phyloP scores from a whole-genome alignment of 2,113 vertebrate genomes.

The Cheilinus undulatus region DNA sequence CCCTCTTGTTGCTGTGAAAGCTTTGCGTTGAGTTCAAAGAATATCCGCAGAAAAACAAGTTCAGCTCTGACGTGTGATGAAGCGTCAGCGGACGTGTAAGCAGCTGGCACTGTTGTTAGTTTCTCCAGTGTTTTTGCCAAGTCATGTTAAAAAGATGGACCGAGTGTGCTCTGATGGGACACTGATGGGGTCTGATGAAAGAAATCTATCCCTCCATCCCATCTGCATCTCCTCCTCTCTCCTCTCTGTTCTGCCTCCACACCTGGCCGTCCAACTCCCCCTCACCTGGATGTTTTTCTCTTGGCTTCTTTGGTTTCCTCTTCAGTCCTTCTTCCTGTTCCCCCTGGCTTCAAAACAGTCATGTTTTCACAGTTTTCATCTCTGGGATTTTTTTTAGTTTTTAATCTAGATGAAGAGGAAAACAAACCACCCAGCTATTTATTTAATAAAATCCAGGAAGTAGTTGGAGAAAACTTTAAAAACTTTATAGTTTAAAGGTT shows the following conservation, averaged over 20 bases:
- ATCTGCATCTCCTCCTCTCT: constrained; percentile 21
- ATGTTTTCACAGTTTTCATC: neutral
- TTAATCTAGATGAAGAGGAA: neutral
- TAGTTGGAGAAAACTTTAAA: neutral
- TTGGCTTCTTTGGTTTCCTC: neutral
- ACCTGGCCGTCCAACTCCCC: constrained; percentile 23
- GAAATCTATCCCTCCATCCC: constrained; percentile 7
- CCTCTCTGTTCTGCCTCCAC: constrained; percentile 17
- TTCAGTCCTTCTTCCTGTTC: neutral
- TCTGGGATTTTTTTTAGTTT: neutral
- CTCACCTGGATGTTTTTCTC: constrained; percentile 19
- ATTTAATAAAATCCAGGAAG: constrained; percentile 1
- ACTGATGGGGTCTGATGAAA: constrained; percentile 27
- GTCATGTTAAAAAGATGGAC: neutral
- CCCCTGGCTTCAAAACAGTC: neutral
- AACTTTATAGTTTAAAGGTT: no score
- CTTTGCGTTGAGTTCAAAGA: neutral
- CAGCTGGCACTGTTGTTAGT: neutral
- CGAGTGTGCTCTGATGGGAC: neutral
- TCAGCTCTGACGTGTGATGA: neutral
- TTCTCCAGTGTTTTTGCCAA: constrained; percentile 16
- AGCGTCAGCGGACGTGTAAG: neutral
- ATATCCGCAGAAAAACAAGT: neutral
- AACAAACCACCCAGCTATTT: neutral
- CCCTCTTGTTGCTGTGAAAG: neutral